Conservation (phyloP, 1,140 invertebrate species). For the Halesus radiatus region DNA sequence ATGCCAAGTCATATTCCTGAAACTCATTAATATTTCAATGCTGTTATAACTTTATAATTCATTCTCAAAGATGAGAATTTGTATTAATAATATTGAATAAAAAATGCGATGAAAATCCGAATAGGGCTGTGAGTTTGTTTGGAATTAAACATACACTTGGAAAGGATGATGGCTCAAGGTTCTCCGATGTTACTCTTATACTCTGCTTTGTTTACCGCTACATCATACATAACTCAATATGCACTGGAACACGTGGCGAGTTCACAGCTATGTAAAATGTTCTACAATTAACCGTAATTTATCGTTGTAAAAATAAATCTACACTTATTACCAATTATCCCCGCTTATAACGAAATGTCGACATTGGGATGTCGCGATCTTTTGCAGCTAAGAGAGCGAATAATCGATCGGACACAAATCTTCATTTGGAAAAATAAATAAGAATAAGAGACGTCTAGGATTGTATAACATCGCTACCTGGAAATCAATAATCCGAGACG, state of each 20-base stretch:
- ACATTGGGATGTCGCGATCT: not conserved
- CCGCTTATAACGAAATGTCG: not conserved
- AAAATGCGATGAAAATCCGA: conserved; percentile 16
- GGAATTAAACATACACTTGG: conserved; percentile 18
- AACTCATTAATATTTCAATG: no score
- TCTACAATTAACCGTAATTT: not conserved
- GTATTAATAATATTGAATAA: not conserved
- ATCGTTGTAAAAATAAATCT: not conserved
- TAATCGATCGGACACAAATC: conserved; percentile 48
- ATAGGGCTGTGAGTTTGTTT: conserved; percentile 1
- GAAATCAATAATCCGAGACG: conserved; percentile 50
- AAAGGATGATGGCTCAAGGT: not conserved
- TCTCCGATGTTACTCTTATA: not conserved
- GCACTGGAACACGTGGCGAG: conserved; percentile 23
- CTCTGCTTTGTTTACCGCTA: not conserved
- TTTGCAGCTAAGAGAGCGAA: conserved; percentile 13
- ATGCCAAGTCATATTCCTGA: no score
- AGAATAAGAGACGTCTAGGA: conserved; percentile 19
- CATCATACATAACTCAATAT: not conserved
- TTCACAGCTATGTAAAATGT: not conserved
- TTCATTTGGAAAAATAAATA: conserved; percentile 33
- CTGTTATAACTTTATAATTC: no score
- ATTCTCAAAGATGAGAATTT: no score
- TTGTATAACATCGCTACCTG: conserved; percentile 43
- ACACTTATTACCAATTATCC: not conserved